Base-by-base conservation (phyloP, 2,888 invertebrate genomes). In the Eristalis tenax region DNA sequence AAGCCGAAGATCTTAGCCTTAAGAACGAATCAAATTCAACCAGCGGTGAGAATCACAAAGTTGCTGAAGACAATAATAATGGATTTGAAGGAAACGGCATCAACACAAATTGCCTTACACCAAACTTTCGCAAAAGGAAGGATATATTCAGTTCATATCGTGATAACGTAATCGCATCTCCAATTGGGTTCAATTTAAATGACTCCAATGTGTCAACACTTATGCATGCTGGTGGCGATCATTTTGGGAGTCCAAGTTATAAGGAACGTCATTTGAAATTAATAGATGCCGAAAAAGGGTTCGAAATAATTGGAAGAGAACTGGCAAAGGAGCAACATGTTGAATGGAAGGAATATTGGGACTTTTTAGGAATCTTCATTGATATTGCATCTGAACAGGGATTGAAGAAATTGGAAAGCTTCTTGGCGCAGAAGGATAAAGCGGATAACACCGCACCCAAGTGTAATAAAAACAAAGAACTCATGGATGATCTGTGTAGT, bases 301-400 rank as follows among this genome's bases (percentile, higher is more conserved):
- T 98, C n/a, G 98, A 99, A 93, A 93, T 96, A 89, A 95, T 97
- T 59, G 98, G 97, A 87, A 94, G 96, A 94, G 96, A 92, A 74
- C 75, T 93, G 88, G 97, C 97, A 0, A 95, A 95, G 88, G 94
- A 96, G 91, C 94, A 95, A 92, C 94, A 96, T 74, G 94, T 97
- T 0, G 94, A 95, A 11, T 99, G 98, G 98, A 96, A 95, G 85
- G 99, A 99, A 91, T 97, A 97, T 93, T 99, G 99, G 99, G 96
- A 96, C 6, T 99, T 99, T 91, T 93, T 99, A 15, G 96, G 96
- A 89, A 95, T 95, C 1, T 98, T 97, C 92, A 94, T 96, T 0
- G 96, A 99, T 92, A 94, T 99, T 6, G 93, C 96, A 0, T 95
- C 96, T 0, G 91, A 93, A 0, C 96, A 96, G 76, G 99, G 98